Percentiles rank a stretch among this genome's conserved stretches.
These are phyloP conservation scores for Paramuricea clavata DNA, from an alignment of 92 coral and sea anemone genomes.

Conservation along the genomic window DNA sequence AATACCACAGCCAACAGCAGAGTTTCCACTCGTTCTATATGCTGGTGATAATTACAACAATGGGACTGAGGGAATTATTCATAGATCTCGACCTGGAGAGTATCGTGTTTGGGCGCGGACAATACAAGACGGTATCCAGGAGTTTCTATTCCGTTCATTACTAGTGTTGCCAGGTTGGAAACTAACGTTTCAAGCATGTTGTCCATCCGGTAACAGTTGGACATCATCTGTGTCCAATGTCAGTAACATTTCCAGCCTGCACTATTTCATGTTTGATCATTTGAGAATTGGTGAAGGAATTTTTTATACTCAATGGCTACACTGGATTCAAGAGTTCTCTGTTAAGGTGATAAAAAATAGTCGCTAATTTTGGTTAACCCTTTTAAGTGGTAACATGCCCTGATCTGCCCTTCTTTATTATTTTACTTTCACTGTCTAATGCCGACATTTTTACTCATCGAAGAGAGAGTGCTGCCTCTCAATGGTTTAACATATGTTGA, in stretches of 20 bases:
- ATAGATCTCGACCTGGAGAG: conserved; percentile 79
- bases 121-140: conserved; percentile 68
- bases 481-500: too few relatives aligned
- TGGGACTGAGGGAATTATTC: conserved; percentile 67
- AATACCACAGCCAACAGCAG: conserved; percentile 86
- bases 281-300: conserved; percentile 81
- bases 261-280: conserved; percentile 92
- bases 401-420: too few relatives aligned
- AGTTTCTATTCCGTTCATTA: conserved; percentile 84
- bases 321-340: conserved; percentile 91
- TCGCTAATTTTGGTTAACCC: too few relatives aligned
- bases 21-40: conserved; percentile 86
- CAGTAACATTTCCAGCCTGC: conserved; percentile 84
- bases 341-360: conserved; percentile 57
- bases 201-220: conserved; percentile 83
- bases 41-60: conserved; percentile 82
- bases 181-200: conserved; percentile 90
- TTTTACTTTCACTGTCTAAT: too few relatives aligned
- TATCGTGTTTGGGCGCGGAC: conserved; percentile 95
- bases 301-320: conserved; percentile 92
- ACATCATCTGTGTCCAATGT: conserved; percentile 55
- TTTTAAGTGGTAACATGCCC: background rate
- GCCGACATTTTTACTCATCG: too few relatives aligned
- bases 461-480: too few relatives aligned
- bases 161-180: conserved; percentile 79